Evolutionary conservation across 2,888 invertebrate genomes (phyloP), one percentile per base, ranked within the genome.

Genomic region (Apamea monoglypha): DNA sequence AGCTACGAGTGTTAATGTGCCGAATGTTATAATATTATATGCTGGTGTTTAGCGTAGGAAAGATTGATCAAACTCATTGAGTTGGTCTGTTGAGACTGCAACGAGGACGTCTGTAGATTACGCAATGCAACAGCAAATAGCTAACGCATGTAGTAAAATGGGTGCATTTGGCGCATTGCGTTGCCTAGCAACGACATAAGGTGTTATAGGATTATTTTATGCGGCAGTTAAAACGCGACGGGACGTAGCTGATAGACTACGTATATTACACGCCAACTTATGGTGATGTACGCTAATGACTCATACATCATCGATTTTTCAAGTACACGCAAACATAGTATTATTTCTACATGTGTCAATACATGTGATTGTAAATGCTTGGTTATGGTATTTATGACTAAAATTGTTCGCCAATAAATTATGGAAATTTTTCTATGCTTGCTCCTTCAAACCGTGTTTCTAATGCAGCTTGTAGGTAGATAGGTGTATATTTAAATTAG

Each of bases 141-240:
- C 84, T 87, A 90, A 88, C 87, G 90, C 85, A 89, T 88, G 86
- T 88, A 77, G 82, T 80, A 87, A 89, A 91, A 92, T 91, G 92
- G 91, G 92, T 94, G 95, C 95, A 92, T 92, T 93, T 94, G 92
- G 92, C 94, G 95, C 95, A 95, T 92, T 93, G 91, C 91, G 96
- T 96, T 96, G 94, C 96, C 89, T 92, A 93, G 96, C 95, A 96
- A 96, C 96, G 88, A 73, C 82, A 81, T 87, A 74, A 77, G 78
- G 78, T 83, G 76, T 78, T 81, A 77, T 59, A 78, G 72, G 64
- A 85, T 83, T 75, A 74, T 85, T 81, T 78, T 81, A 82, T 84
- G 79, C 78, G 74, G 76, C 68, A 78, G 44, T 83, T 82, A 76
- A 84, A 85, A 67, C 44, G 44, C 40, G 36, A 80, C 68, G 69